These are phyloP conservation scores for Vireo altiloquus DNA, from an alignment of 2,113 vertebrate genomes.

Conservation along the genomic window DNA sequence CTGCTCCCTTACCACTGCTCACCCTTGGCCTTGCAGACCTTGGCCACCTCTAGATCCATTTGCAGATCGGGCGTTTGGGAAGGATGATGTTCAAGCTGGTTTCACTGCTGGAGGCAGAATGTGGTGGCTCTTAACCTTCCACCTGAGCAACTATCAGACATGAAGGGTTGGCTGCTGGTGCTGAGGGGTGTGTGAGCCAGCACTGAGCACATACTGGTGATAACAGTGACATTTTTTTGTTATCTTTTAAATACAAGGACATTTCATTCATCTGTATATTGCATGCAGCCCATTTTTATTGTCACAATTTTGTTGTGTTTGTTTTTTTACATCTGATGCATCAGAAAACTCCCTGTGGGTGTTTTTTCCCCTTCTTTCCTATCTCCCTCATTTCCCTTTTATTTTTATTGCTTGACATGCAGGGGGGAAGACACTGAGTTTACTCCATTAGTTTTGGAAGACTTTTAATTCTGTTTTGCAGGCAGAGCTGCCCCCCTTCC, in stretches of 20 bases:
- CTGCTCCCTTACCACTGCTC: neutral
- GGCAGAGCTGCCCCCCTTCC: neutral
- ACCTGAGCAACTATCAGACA: neutral
- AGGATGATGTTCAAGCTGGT: neutral
- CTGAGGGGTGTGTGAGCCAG: neutral
- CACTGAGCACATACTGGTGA: neutral
- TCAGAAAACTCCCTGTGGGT: neutral
- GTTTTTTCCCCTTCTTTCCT: neutral
- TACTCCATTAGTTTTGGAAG: neutral
- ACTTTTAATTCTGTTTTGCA: neutral
- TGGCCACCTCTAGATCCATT: neutral
- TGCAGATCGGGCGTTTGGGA: neutral
- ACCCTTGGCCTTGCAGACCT: neutral
- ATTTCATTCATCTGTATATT: neutral
- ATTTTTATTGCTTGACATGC: neutral
- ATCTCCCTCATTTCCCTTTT: neutral
- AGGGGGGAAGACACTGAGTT: neutral
- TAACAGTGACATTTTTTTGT: neutral
- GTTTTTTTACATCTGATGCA: neutral
- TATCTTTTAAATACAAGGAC: neutral
- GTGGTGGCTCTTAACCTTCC: neutral
- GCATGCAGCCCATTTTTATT: neutral
- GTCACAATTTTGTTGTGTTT: neutral
- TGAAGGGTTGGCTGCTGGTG: neutral
- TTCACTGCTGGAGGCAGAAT: neutral